phyloP scores from a whole-genome alignment of 92 coral and sea anemone species.

The Isaurus tuberculatus region DNA sequence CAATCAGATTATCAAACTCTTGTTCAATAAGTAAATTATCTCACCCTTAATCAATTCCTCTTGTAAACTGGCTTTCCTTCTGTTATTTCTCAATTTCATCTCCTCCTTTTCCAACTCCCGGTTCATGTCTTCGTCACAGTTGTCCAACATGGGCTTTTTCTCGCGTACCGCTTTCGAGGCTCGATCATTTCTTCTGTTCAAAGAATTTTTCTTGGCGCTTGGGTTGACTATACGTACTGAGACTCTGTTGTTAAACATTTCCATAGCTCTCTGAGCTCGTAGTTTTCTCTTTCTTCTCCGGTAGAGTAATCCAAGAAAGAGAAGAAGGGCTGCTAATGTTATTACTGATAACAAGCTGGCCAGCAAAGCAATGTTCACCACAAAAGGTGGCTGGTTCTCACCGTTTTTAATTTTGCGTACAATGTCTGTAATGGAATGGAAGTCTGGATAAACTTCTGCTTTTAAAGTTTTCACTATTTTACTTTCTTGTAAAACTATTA shows the following conservation, averaged over 20 bases:
- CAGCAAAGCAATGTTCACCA: slow-evolving; percentile 8
- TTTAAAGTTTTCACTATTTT: too few relatives aligned
- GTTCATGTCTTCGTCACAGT: slow-evolving; percentile 47
- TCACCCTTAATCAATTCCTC: slow-evolving; percentile 65
- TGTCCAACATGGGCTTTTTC: slow-evolving; percentile 48
- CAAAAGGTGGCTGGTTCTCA: not conserved
- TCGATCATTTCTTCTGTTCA: slow-evolving; percentile 73
- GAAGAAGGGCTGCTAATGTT: slow-evolving; percentile 33
- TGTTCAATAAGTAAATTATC: not conserved
- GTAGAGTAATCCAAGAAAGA: slow-evolving; percentile 65
- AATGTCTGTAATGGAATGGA: slow-evolving; percentile 11
- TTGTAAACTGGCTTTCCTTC: slow-evolving; percentile 53
- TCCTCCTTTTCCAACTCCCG: slow-evolving; percentile 47
- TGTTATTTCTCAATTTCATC: slow-evolving; percentile 56
- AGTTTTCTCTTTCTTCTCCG: slow-evolving; percentile 68
- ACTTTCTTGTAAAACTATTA: too few relatives aligned
- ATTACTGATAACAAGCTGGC: slow-evolving; percentile 15
- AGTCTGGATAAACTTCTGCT: too few relatives aligned
- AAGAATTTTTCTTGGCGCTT: slow-evolving; percentile 74
- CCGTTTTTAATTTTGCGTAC: slow-evolving; percentile 17
- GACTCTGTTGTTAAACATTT: slow-evolving; percentile 46
- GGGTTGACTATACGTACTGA: slow-evolving; percentile 88
- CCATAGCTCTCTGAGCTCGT: slow-evolving; percentile 52
- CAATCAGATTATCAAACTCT: not conserved
- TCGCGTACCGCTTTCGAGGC: slow-evolving; percentile 61